Base-by-base conservation (phyloP, 35 echinoderm and acorn worm species). In the Ophioderma brevispina region DNA sequence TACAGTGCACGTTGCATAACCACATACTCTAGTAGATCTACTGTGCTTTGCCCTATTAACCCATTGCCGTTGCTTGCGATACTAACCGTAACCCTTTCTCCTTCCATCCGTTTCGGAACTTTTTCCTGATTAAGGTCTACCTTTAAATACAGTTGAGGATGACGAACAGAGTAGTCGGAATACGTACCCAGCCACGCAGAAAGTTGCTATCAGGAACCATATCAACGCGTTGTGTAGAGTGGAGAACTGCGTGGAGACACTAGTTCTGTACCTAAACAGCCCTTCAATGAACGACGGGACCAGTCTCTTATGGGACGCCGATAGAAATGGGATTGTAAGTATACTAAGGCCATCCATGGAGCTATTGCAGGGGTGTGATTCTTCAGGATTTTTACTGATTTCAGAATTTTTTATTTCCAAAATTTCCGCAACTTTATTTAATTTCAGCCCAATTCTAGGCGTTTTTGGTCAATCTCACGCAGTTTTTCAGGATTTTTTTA, bases 261-360 rank as follows among this genome's bases (percentile, higher is more conserved):
- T 99, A 28, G 84, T 95, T 42, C 89, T 98, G 81, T 98, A 98
- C 52, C 82, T 98, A 0, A 98, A 98, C 40, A 98, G 93, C 37
- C 96, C 96, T 0, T 40, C 87, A 15, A 38, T 90, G 56, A 85
- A 88, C 33, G 96, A 98, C 90, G 96, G 96, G 0, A 98, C 85
- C 31, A 98, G 90, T 88, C 84, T 98, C 13, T 76, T 98, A 21
- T 98, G 96, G 96, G 96, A 98, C 39, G 81, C 77, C 0, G 79
- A 98, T 70, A 77, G 63, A 33, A 70, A 98, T 92, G 96, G 96
- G 59, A 84, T 92, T 34, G 96, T 98, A 77, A 90, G 95, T 92
- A 13, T 8, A 1, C 36, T n/a, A n/a, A n/a, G n/a, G n/a, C n/a
- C n/a, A n/a, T n/a, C n/a, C n/a, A n/a, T n/a, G n/a, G n/a, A n/a